Conservation (phyloP, 2,888 invertebrate species). For the Oxyscelio sp. region DNA sequence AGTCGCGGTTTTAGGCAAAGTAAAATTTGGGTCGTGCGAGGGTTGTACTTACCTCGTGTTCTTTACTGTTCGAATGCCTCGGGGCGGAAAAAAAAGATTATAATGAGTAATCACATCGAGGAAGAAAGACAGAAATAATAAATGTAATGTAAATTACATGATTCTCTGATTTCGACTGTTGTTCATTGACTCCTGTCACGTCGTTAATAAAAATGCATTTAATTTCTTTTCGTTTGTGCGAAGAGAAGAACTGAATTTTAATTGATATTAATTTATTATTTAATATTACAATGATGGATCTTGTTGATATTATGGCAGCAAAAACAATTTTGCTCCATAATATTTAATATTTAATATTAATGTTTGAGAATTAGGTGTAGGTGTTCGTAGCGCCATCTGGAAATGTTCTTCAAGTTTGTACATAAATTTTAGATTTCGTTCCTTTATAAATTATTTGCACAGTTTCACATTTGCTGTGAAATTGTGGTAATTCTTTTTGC, state of each 20-base stretch:
- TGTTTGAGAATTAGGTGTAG: neutral
- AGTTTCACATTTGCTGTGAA: neutral
- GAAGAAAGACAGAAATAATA: slow-evolving; percentile 86
- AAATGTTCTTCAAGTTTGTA: too few relatives aligned
- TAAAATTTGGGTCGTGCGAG: slow-evolving; percentile 50
- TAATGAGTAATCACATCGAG: slow-evolving; percentile 81
- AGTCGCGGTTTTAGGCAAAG: slow-evolving; percentile 55
- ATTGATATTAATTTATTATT: neutral
- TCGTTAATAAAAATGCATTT: neutral
- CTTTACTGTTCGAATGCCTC: slow-evolving; percentile 74
- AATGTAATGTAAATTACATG: slow-evolving; percentile 88
- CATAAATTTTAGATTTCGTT: too few relatives aligned
- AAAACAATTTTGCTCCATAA: too few relatives aligned
- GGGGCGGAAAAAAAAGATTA: slow-evolving; percentile 73
- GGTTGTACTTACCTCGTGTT: slow-evolving; percentile 74
- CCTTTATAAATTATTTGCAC: too few relatives aligned
- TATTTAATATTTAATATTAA: neutral
- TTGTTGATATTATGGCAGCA: too few relatives aligned
- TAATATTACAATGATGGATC: neutral
- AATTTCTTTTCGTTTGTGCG: neutral
- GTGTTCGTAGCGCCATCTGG: too few relatives aligned
- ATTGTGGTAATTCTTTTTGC: neutral
- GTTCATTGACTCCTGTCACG: slow-evolving; percentile 31
- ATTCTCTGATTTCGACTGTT: slow-evolving; percentile 68
- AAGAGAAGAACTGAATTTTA: neutral